Percentiles rank a stretch among this genome's conserved stretches.
Evolutionary conservation across 2,888 invertebrate species (phyloP).

Genomic region (Ecliptopera silaceata): DNA sequence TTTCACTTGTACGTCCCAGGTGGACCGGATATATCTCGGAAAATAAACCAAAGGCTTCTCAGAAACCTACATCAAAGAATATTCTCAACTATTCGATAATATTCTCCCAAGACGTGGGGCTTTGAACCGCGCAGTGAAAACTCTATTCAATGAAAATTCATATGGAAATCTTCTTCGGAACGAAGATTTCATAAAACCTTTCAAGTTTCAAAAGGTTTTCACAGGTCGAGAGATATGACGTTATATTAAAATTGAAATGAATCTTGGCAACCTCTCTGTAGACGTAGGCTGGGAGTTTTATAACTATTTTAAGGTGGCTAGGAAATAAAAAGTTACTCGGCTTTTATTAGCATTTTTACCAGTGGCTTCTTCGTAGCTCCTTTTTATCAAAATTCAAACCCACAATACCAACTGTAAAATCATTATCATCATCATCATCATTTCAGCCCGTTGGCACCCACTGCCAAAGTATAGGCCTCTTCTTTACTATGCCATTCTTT

Average conservation of each 20-base stretch:
- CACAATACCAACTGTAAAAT: too few species aligned
- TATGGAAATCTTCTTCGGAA: conserved; percentile 19
- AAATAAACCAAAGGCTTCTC: conserved; percentile 2
- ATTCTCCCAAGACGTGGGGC: conserved; percentile 1
- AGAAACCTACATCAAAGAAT: conserved; percentile 13
- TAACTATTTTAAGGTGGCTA: neutral
- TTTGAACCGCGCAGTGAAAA: conserved; percentile 12
- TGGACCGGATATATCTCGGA: neutral
- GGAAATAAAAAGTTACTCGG: neutral
- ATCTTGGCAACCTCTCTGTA: neutral
- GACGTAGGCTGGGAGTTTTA: neutral
- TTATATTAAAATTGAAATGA: conserved; percentile 10
- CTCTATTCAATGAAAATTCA: conserved; percentile 19
- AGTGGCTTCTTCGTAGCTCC: too few species aligned
- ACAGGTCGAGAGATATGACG: neutral
- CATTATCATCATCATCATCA: too few species aligned
- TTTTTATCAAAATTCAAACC: too few species aligned
- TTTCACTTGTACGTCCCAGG: neutral
- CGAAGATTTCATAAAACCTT: neutral
- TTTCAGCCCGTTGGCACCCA: too few species aligned
- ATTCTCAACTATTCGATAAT: conserved; percentile 13
- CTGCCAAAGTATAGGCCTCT: too few species aligned
- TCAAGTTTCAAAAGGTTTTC: neutral
- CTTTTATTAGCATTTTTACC: too few species aligned
- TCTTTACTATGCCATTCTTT: too few species aligned